Conservation (phyloP, 2,113 vertebrate genomes). For the Philantomba maxwellii region DNA sequence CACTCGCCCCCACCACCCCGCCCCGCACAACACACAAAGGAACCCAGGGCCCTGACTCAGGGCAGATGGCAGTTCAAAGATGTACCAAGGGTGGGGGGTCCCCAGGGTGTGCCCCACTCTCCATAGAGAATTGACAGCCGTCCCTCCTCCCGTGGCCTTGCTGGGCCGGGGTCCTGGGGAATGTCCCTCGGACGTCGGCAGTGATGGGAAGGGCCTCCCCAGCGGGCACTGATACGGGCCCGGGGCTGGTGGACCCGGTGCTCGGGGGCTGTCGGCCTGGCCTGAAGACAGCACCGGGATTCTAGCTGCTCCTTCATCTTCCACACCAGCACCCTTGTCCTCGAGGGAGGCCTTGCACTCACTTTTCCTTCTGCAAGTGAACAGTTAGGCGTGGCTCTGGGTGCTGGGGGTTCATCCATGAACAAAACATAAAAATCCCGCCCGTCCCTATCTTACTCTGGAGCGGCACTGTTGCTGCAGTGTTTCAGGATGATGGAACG, state of each 20-base stretch:
- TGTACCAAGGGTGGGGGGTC: not conserved
- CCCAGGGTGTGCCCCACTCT: fast-evolving
- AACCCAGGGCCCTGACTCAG: not conserved
- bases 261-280: fast-evolving
- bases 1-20: fast-evolving
- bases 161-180: not conserved
- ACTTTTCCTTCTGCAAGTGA: fast-evolving
- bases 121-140: not conserved
- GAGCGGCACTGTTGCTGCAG: fast-evolving
- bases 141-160: not conserved
- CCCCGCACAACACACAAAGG: not conserved
- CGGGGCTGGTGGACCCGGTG: fast-evolving
- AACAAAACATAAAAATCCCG: not conserved
- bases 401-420: fast-evolving
- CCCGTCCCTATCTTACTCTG: not conserved
- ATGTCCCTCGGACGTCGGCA: fast-evolving
- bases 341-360: fast-evolving
- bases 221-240: not conserved
- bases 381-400: not conserved
- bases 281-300: not conserved
- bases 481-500: fast-evolving
- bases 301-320: too few relatives aligned
- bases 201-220: not conserved
- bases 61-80: too few relatives aligned
- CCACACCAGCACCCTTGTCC: fast-evolving